phyloP scores from a whole-genome alignment of 2,797 vertebrate species.

The Sebastes steindachneri region DNA sequence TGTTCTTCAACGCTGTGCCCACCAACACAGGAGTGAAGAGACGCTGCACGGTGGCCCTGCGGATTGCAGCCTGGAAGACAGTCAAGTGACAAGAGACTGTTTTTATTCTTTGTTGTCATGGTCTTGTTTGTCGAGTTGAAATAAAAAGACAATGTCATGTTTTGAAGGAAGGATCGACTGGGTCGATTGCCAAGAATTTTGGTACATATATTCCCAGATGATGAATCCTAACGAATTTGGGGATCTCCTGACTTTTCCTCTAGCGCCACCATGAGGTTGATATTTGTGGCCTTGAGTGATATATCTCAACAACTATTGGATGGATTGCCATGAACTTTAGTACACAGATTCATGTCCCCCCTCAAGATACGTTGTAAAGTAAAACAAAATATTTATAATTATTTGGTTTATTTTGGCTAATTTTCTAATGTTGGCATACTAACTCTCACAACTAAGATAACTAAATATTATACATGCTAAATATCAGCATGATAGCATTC shows the following conservation, averaged over 20 bases:
- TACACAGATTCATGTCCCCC: too few species aligned
- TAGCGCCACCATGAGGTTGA: neutral
- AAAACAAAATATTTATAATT: too few species aligned
- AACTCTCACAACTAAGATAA: too few species aligned
- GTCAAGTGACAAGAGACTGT: neutral
- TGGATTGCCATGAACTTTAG: too few species aligned
- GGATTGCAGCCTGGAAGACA: conserved; percentile 87
- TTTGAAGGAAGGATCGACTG: neutral
- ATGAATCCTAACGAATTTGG: neutral
- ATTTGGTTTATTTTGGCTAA: too few species aligned
- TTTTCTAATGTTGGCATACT: too few species aligned
- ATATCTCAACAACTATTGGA: too few species aligned
- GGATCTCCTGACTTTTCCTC: neutral
- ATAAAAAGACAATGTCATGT: neutral
- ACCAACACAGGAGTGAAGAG: conserved; percentile 92
- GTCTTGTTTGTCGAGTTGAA: neutral
- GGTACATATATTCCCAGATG: neutral
- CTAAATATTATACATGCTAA: too few species aligned
- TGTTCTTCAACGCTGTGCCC: conserved; percentile 97
- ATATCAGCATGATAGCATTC: too few species aligned
- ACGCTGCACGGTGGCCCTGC: conserved; percentile 90
- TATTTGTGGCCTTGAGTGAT: too few species aligned
- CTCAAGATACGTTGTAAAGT: too few species aligned
- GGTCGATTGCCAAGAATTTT: neutral
- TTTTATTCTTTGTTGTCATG: neutral